These are phyloP conservation scores for Clarias magur DNA, from an alignment of 2,113 vertebrate species.

Conservation along the genomic window DNA sequence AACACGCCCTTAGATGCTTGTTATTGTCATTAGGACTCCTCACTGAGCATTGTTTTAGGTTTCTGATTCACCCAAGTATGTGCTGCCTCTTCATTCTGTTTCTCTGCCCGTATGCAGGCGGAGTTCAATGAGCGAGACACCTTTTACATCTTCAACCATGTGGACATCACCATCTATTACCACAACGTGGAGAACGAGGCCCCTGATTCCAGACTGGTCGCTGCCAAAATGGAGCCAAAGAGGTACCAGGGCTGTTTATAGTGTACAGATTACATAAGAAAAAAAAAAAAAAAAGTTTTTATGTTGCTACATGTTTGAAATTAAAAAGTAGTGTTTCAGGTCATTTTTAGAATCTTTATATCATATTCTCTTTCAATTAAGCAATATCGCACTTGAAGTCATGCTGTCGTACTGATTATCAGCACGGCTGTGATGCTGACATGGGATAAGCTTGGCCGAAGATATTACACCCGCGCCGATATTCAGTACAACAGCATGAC, in stretches of 20 bases:
- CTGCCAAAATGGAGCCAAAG: constrained; percentile 93
- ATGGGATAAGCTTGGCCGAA: too few species aligned
- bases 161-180: constrained; percentile 89
- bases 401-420: too few species aligned
- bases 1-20: neutral
- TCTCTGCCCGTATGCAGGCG: constrained; percentile 69
- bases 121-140: constrained; percentile 88
- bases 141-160: constrained; percentile 94
- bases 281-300: neutral
- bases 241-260: constrained; percentile 73
- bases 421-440: too few species aligned
- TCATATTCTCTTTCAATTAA: neutral
- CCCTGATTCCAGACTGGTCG: constrained; percentile 84
- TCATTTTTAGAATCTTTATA: neutral
- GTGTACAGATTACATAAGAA: too few species aligned
- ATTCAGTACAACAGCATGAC: too few species aligned
- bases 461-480: too few species aligned
- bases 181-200: constrained; percentile 84
- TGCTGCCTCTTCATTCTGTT: neutral
- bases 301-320: neutral
- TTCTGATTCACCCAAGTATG: too few species aligned
- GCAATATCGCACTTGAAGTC: too few species aligned
- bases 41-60: neutral
- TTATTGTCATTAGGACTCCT: neutral
- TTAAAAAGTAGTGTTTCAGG: neutral